Evolutionary conservation across 1,140 invertebrate species (phyloP), one percentile per base, ranked within the genome.

Genomic region (Ostrea edulis): DNA sequence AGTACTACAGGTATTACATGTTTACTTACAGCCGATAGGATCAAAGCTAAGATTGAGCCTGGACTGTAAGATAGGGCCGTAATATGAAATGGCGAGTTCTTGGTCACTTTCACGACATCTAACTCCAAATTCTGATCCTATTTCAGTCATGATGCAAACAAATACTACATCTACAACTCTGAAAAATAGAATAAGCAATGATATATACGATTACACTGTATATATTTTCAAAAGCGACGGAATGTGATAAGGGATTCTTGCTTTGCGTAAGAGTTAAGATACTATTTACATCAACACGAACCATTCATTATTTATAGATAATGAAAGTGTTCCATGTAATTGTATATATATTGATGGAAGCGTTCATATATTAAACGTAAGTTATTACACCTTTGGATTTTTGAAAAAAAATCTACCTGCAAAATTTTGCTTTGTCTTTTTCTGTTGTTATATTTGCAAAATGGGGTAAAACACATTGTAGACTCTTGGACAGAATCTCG

Each of bases 361-460:
- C 53, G 53, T 8, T 5, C 5, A 54, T 11, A 54, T 54, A 11
- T 12, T 12, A 0, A 0, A 58, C 55, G 55, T 0, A 58, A 3
- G 11, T 8, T 58, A 12, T 58, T 58, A 8, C 55, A 12, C 12
- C 8, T 12, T 58, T 12, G 11, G 4, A 12, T 8, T 12, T 12
- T 12, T 58, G 20, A 9, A 12, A 12, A 58, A 22, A 29, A 12
- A 71, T 11, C 12, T 71, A 71, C 65, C 65, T 71, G 65, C 65
- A 71, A 29, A 71, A 71, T 71, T 22, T 22, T 22, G 11, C 65
- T 22, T 71, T 25, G 12, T 71, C 22, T 22, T 29, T 25, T 29
- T n/a, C 65, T 71, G 65, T 22, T 71, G 65, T 25, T n/a, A 71
- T 71, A 12, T 71, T 8, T n/a, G 8, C 65, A 71, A 71, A 71